A percentile compares a stretch with the other conserved stretches of the same genome.
phyloP scores from a whole-genome alignment of 2,888 invertebrate species.

The Melinaea marsaeus region DNA sequence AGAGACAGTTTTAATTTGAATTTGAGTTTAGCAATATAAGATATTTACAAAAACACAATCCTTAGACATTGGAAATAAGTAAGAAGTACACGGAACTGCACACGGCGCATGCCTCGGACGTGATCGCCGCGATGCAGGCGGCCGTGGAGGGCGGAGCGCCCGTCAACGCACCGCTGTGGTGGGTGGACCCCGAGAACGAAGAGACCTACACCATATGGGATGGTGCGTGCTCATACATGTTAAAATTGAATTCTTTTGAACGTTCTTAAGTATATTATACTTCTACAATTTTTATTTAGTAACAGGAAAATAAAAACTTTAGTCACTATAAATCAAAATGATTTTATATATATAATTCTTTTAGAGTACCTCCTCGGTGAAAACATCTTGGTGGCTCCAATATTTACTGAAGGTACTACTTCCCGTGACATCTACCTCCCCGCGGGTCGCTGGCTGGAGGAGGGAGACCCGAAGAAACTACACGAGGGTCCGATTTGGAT shows the following conservation, averaged over 20 bases:
- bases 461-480: slow-evolving; percentile 59
- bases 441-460: slow-evolving; percentile 84
- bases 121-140: slow-evolving; percentile 79
- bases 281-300: too few species aligned
- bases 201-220: slow-evolving; percentile 79
- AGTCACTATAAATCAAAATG: too few species aligned
- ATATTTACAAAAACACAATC: slow-evolving; percentile 27
- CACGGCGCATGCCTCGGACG: slow-evolving; percentile 77
- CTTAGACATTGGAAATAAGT: slow-evolving; percentile 80
- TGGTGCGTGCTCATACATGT: slow-evolving; percentile 53
- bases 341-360: slow-evolving; percentile 28
- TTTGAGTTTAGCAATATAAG: too few species aligned
- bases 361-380: slow-evolving; percentile 89
- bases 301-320: too few species aligned
- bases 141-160: slow-evolving; percentile 81
- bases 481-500: slow-evolving; percentile 81
- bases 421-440: slow-evolving; percentile 87
- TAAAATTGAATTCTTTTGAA: too few species aligned
- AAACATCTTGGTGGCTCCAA: slow-evolving; percentile 86
- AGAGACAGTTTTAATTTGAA: too few species aligned
- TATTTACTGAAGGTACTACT: slow-evolving; percentile 79
- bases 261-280: too few species aligned
- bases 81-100: slow-evolving; percentile 82
- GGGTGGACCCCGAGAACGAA: slow-evolving; percentile 83
- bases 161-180: slow-evolving; percentile 91